These are phyloP conservation scores for Magallana angulata DNA, from an alignment of 1,140 invertebrate genomes.

Conservation along the genomic window DNA sequence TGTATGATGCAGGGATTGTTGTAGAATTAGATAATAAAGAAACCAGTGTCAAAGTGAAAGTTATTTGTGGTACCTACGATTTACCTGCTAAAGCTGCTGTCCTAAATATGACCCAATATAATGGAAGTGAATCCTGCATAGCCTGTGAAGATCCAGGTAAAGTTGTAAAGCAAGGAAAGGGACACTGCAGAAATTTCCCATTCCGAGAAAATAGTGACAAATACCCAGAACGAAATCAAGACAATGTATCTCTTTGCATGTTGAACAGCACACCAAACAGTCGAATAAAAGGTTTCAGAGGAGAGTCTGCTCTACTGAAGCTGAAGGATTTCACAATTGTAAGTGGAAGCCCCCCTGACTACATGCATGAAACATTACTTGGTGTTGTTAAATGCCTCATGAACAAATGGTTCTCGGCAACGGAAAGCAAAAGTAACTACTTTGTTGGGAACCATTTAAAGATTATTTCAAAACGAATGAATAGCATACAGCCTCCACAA, in stretches of 20 bases:
- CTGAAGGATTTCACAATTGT: neutral
- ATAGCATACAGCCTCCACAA: conserved; percentile 41
- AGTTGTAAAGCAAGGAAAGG: conserved; percentile 49
- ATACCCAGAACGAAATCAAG: conserved; percentile 1
- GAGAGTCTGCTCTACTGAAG: neutral
- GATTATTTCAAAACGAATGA: conserved; percentile 41
- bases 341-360: conserved; percentile 14
- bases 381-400: conserved; percentile 37
- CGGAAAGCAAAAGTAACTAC: neutral
- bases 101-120: conserved; percentile 52
- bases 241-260: neutral
- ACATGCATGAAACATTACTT: conserved; percentile 44
- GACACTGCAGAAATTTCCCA: conserved; percentile 38
- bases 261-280: neutral
- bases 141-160: conserved; percentile 25
- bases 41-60: conserved; percentile 6
- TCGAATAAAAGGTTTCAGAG: conserved; percentile 41
- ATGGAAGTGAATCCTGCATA: conserved; percentile 41
- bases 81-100: conserved; percentile 42
- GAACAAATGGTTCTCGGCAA: conserved; percentile 5
- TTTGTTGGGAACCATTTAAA: conserved; percentile 44
- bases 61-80: neutral
- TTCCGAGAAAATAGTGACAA: conserved; percentile 12
- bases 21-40: neutral
- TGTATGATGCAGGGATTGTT: neutral